These are phyloP conservation scores for Trachelus troglodyta DNA, from an alignment of 2,888 invertebrate genomes.

Conservation along the genomic window DNA sequence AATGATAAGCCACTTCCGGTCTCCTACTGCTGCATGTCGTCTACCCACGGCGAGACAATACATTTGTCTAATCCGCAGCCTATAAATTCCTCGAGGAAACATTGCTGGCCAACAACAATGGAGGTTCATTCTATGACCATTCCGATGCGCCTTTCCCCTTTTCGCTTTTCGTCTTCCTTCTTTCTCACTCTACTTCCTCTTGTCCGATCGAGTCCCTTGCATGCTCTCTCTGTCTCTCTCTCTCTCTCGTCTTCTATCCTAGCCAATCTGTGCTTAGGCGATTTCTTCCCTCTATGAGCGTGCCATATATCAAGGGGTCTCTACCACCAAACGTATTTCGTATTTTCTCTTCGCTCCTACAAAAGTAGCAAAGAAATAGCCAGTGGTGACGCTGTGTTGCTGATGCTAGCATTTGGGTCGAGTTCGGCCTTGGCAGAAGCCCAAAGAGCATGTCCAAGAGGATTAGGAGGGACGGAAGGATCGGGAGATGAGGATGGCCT, in stretches of 20 bases:
- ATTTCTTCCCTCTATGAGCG: neutral
- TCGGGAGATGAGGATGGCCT: neutral
- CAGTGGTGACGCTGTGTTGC: no score
- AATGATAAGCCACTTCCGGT: neutral
- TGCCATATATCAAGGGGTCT: slow-evolving; percentile 18
- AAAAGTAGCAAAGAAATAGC: slow-evolving; percentile 16
- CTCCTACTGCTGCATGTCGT: neutral
- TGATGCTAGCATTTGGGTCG: no score
- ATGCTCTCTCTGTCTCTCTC: neutral
- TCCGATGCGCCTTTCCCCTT: slow-evolving; percentile 7
- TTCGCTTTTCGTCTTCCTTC: slow-evolving; percentile 14
- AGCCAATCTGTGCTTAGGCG: no score
- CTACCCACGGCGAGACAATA: neutral
- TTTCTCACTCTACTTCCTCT: slow-evolving; percentile 11
- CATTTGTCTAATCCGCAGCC: slow-evolving; percentile 3
- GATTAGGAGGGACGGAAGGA: no score
- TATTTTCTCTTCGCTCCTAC: slow-evolving; percentile 14
- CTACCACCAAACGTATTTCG: slow-evolving; percentile 19
- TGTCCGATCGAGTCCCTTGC: no score
- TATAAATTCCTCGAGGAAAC: slow-evolving; percentile 9
- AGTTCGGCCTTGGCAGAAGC: no score
- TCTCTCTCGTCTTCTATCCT: no score
- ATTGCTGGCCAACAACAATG: slow-evolving; percentile 19
- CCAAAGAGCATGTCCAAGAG: no score
- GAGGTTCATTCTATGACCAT: slow-evolving; percentile 23